phyloP scores from a whole-genome alignment of 2,888 invertebrate species.

The Lymantria dispar region DNA sequence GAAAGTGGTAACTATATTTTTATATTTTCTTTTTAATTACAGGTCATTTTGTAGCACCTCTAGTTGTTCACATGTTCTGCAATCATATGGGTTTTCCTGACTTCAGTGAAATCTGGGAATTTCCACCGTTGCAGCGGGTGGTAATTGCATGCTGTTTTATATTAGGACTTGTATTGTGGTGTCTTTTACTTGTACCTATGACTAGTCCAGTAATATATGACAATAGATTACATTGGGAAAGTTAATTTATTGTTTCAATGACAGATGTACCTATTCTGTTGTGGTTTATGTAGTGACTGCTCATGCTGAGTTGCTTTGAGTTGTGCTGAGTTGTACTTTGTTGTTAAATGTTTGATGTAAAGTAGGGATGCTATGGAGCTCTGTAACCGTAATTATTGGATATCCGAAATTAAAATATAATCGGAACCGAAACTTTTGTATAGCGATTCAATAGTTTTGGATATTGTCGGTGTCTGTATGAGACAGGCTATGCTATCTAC shows the following conservation, averaged over 20 bases:
- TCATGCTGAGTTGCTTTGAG: too few species aligned
- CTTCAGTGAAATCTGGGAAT: constrained; percentile 82
- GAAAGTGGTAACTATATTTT: too few species aligned
- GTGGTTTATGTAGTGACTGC: too few species aligned
- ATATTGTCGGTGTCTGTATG: too few species aligned
- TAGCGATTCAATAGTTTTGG: too few species aligned
- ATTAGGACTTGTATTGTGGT: constrained; percentile 90
- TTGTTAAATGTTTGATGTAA: too few species aligned
- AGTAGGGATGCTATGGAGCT: too few species aligned
- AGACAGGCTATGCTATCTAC: too few species aligned
- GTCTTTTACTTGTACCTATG: constrained; percentile 87
- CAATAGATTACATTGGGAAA: constrained; percentile 83
- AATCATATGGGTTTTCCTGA: constrained; percentile 99
- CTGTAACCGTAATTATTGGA: too few species aligned
- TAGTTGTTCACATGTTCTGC: constrained; percentile 96
- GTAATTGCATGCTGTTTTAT: constrained; percentile 86
- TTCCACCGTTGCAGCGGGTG: constrained; percentile 76
- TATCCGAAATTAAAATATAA: too few species aligned
- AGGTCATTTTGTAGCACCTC: constrained; percentile 94
- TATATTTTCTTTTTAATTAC: constrained; percentile 38
- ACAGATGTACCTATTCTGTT: neutral
- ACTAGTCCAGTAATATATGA: constrained; percentile 86
- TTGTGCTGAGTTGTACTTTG: too few species aligned
- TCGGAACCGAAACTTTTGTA: too few species aligned
- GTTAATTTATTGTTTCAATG: constrained; percentile 31